Evolutionary conservation across 2,888 invertebrate species (phyloP).

Genomic region (Ferrisia virgata): DNA sequence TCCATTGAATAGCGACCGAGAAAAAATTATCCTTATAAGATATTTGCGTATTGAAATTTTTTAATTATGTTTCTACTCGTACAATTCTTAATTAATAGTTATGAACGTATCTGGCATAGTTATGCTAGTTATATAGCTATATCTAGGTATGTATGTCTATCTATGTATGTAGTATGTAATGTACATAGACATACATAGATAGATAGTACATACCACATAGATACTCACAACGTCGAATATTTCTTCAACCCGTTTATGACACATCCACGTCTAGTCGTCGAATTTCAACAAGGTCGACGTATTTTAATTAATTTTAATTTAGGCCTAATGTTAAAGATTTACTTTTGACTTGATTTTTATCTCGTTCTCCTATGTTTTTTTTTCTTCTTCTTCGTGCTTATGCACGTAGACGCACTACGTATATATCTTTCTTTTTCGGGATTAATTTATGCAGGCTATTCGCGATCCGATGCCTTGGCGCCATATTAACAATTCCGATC

Average conservation of each 20-base stretch:
- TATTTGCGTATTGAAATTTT: neutral
- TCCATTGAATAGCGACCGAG: neutral
- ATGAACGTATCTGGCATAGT: neutral
- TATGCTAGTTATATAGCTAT: neutral
- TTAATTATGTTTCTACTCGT: neutral
- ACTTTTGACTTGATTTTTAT: neutral
- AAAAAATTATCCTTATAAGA: neutral
- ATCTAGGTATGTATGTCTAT: no score
- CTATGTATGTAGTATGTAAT: no score
- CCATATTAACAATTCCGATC: conserved; percentile 17
- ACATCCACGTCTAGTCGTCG: neutral
- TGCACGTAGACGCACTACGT: no score
- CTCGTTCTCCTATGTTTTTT: neutral
- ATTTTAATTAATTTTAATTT: conserved; percentile 16
- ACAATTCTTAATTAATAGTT: neutral
- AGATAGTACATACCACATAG: no score
- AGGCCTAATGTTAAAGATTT: neutral
- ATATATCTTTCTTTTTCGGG: neutral
- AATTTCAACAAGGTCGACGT: neutral
- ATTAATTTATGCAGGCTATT: neutral
- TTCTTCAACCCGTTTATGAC: neutral
- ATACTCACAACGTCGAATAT: neutral
- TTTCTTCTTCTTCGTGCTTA: neutral
- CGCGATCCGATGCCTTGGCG: neutral
- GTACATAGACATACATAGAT: no score